phyloP scores from a whole-genome alignment of 2,888 invertebrate species.

The Strigamia transsilvanica region DNA sequence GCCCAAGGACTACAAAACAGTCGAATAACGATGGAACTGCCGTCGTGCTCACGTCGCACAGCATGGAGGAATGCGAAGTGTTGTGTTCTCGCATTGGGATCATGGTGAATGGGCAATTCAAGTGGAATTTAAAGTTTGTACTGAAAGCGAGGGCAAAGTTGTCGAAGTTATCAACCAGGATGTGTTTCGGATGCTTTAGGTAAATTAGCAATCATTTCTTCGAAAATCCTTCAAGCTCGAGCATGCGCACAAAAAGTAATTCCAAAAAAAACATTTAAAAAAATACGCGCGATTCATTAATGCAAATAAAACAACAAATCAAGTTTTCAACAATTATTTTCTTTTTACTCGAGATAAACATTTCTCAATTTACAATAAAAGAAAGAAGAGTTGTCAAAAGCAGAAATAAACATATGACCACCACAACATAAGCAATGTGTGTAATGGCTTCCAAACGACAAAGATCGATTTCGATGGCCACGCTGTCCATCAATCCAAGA shows the following conservation, averaged over 20 bases:
- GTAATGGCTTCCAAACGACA: constrained; percentile 24
- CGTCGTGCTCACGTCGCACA: constrained; percentile 72
- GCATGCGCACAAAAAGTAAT: no score
- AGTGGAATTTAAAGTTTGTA: no score
- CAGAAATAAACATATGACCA: constrained; percentile 15
- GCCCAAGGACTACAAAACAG: no score
- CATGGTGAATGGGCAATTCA: constrained; percentile 53
- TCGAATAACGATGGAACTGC: constrained; percentile 69
- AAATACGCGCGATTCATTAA: no score
- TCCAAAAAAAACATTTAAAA: no score
- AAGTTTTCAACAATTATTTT: no score
- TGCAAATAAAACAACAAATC: no score
- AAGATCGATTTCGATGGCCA: constrained; percentile 26
- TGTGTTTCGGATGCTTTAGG: no score
- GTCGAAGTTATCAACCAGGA: no score
- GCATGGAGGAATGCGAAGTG: constrained; percentile 54
- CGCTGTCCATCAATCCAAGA: neutral
- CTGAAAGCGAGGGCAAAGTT: no score
- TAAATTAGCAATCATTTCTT: no score
- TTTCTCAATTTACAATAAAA: constrained; percentile 12
- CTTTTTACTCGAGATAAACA: constrained; percentile 1
- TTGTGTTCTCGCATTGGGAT: constrained; percentile 52
- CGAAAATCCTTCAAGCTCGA: no score
- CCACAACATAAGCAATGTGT: constrained; percentile 15
- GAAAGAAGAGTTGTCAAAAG: constrained; percentile 35